phyloP scores from a whole-genome alignment of 2,113 vertebrate species.

The Terrapene triunguis region DNA sequence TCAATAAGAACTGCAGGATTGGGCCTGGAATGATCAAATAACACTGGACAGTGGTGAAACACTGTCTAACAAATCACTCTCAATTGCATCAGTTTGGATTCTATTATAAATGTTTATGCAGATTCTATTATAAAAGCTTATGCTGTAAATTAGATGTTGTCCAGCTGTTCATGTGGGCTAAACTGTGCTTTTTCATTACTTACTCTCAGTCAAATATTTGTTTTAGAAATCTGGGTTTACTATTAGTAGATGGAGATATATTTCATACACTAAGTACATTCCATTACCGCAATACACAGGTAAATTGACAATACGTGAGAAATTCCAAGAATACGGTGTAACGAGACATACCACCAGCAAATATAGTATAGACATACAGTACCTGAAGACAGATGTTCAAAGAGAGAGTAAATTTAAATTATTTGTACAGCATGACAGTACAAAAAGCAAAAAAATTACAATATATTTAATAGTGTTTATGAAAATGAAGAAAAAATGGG shows the following conservation, averaged over 20 bases:
- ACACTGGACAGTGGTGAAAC: background rate
- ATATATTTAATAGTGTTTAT: background rate
- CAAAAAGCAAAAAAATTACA: background rate
- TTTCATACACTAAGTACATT: background rate
- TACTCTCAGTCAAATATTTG: background rate
- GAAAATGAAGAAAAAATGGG: background rate
- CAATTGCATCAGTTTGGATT: accelerated
- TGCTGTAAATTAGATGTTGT: background rate
- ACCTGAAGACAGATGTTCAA: background rate
- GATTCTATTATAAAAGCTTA: background rate
- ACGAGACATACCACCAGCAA: background rate
- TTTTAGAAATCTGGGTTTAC: background rate
- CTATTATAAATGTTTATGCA: background rate
- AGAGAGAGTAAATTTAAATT: background rate
- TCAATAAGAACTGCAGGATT: background rate
- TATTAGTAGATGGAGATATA: background rate
- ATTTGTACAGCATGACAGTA: background rate
- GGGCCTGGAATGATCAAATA: background rate
- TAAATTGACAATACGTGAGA: background rate
- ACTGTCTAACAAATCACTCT: background rate
- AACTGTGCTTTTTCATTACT: background rate
- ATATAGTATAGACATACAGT: background rate
- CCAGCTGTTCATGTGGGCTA: background rate
- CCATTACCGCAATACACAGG: background rate
- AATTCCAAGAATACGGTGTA: background rate